These are phyloP conservation scores for Pseudorhiza aurosa DNA, from an alignment of 30 jellyfish, hydroid and myxozoan genomes.

Conservation along the genomic window DNA sequence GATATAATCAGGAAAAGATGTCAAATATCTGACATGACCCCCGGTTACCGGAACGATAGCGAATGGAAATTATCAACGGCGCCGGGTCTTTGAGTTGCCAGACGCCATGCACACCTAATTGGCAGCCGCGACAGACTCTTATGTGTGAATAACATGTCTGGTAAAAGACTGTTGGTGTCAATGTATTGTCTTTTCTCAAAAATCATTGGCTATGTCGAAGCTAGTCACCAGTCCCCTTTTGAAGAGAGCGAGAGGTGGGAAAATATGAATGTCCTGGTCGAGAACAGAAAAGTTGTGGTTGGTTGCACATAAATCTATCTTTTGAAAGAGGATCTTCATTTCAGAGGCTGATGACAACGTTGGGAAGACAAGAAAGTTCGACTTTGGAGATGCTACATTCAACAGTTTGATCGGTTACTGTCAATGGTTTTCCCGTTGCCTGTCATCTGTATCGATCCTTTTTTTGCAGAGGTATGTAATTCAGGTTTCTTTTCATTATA, in stretches of 20 bases:
- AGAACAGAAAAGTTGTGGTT: not conserved
- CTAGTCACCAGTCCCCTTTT: conserved; percentile 61
- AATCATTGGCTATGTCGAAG: conserved; percentile 34
- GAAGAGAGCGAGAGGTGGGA: conserved; percentile 1
- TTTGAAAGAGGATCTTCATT: not conserved
- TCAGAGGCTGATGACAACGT: not conserved
- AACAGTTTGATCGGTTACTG: too few relatives aligned
- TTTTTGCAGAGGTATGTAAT: too few relatives aligned
- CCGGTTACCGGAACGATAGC: conserved; percentile 42
- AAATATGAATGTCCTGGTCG: not conserved
- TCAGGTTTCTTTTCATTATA: too few relatives aligned
- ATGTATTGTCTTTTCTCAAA: conserved; percentile 1
- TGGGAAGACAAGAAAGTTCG: too few relatives aligned
- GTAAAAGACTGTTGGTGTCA: conserved; percentile 50
- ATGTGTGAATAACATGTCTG: conserved; percentile 85
- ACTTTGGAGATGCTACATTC: too few relatives aligned
- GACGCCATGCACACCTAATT: conserved; percentile 94
- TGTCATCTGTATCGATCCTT: too few relatives aligned
- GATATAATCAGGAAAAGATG: too few relatives aligned
- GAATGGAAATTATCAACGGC: conserved; percentile 67
- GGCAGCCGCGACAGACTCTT: conserved; percentile 82
- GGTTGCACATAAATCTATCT: not conserved
- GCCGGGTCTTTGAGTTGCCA: conserved; percentile 71
- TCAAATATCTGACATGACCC: too few relatives aligned
- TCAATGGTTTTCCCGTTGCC: too few relatives aligned